phyloP scores from a whole-genome alignment of 2,113 vertebrate genomes.

The Apistogramma diplotaenia region DNA sequence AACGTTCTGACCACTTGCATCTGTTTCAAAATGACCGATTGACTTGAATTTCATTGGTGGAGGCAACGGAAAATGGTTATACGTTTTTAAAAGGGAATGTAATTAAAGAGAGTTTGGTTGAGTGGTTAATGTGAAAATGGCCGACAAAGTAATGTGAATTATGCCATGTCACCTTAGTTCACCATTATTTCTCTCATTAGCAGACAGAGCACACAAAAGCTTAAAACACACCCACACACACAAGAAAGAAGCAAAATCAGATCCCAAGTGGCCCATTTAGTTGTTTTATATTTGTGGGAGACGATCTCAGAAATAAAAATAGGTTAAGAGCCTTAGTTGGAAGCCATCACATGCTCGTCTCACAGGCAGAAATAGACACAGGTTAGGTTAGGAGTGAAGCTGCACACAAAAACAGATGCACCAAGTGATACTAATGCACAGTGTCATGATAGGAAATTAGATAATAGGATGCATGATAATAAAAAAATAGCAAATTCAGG shows the following conservation, averaged over 20 bases:
- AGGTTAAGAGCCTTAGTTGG: constrained; percentile 6
- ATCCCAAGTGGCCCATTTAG: constrained; percentile 29
- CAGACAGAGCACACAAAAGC: constrained; percentile 21
- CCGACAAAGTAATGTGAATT: background rate
- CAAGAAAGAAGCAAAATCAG: background rate
- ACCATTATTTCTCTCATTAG: background rate
- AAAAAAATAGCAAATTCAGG: background rate
- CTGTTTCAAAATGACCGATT: background rate
- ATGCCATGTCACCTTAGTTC: background rate
- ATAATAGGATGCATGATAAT: background rate
- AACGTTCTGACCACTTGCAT: background rate
- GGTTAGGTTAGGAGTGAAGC: background rate
- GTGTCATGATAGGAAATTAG: background rate
- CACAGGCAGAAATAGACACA: background rate
- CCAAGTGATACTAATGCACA: background rate
- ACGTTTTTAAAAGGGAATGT: background rate
- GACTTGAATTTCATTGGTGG: background rate
- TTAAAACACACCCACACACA: background rate
- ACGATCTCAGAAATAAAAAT: constrained; percentile 42
- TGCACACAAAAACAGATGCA: background rate
- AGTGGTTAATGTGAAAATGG: background rate
- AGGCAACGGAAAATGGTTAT: background rate
- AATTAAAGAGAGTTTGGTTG: background rate
- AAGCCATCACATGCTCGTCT: constrained; percentile 5
- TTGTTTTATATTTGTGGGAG: constrained; percentile 10